These are phyloP conservation scores for Papio anubis DNA, from an alignment of 2,113 vertebrate genomes.

Conservation along the genomic window DNA sequence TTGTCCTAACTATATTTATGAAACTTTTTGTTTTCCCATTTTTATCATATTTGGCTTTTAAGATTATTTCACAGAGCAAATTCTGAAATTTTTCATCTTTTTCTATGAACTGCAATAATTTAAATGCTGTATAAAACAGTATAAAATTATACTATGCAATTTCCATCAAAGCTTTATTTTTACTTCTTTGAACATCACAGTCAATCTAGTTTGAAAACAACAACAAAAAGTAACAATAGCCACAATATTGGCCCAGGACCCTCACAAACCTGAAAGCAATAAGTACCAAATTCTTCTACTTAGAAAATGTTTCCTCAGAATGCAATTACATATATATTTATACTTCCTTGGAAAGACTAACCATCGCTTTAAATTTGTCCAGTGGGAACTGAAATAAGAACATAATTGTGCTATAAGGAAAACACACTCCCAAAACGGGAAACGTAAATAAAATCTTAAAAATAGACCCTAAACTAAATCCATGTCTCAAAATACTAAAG, in stretches of 20 bases:
- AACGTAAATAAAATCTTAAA: conserved; percentile 16
- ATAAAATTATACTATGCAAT: neutral
- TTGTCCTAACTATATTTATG: neutral
- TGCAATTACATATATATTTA: neutral
- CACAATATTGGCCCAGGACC: neutral
- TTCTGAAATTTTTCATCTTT: neutral
- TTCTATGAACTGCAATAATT: neutral
- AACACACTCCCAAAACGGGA: neutral
- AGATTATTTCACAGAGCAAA: neutral
- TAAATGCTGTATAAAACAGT: neutral
- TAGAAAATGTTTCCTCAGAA: neutral
- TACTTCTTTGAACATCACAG: neutral
- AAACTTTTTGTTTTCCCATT: neutral
- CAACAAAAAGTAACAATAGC: neutral
- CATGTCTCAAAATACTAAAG: neutral
- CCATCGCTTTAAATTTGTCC: neutral
- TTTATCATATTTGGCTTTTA: neutral
- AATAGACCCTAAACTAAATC: neutral
- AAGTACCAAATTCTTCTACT: neutral
- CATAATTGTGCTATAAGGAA: conserved; percentile 1
- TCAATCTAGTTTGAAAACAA: neutral
- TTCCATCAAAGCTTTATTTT: neutral
- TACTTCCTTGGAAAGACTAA: neutral
- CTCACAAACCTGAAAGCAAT: neutral
- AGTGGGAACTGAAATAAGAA: neutral